A percentile compares a stretch with the other conserved stretches of the same genome.
Conservation (phyloP, 2,797 vertebrate species). For the Carapus acus region DNA sequence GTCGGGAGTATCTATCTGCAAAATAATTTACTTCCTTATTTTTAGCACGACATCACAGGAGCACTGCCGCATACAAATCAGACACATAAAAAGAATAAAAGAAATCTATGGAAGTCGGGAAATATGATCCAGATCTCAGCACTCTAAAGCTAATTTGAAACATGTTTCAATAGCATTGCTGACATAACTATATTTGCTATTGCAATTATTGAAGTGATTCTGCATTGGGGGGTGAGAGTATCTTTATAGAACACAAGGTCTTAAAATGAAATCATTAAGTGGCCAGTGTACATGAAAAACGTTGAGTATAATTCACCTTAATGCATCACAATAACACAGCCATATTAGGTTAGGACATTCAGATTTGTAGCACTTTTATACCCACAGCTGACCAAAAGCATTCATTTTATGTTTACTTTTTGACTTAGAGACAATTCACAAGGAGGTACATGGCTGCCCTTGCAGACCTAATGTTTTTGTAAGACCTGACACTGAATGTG, state of each 20-base stretch:
- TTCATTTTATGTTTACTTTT: conserved; percentile 12
- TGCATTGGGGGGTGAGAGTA: conserved; percentile 9
- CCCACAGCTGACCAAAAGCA: conserved; percentile 43
- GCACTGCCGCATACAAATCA: conserved; percentile 43
- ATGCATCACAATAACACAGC: conserved; percentile 9
- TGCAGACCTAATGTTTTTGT: no score
- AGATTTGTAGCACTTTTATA: conserved; percentile 19
- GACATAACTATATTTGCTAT: conserved; percentile 20
- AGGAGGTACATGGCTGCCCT: not conserved
- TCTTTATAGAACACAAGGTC: conserved; percentile 14
- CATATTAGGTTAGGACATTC: conserved; percentile 1
- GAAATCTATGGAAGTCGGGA: no score
- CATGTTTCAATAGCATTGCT: conserved; percentile 11
- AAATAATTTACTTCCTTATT: conserved; percentile 57
- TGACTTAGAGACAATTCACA: conserved; percentile 24
- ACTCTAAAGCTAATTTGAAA: conserved; percentile 34
- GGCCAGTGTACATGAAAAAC: conserved; percentile 15
- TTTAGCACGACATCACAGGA: conserved; percentile 45
- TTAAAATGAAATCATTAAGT: conserved; percentile 25
- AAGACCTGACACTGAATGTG: no score
- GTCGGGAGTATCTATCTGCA: conserved; percentile 38
- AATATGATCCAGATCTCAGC: conserved; percentile 21
- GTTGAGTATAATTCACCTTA: conserved; percentile 26
- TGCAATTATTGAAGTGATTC: conserved; percentile 30
- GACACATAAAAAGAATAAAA: conserved; percentile 25